Evolutionary conservation across 2,888 invertebrate genomes (phyloP), one percentile per base, ranked within the genome.

Genomic region (Chymomyza procnemis): DNA sequence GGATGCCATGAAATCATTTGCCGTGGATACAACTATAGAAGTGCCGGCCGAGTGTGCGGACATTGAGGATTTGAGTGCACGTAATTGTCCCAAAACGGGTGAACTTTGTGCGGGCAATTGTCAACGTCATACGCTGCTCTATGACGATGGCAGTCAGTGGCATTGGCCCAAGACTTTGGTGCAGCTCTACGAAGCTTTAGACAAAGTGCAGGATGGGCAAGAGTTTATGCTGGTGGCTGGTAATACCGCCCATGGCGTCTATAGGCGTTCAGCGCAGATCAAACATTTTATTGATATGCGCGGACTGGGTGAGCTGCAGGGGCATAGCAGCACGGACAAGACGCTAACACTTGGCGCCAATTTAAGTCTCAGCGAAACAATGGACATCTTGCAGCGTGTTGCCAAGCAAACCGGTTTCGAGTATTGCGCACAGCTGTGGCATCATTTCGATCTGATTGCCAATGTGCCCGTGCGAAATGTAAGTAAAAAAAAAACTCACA

Each of bases 1-100:
- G 58, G 96, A 96, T 85, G 94, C 96, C 3, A 95, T 96, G 89
- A 96, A 96, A 89, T 93, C 94, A 1, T 94, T 95, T 75, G 94
- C 95, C 0, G 91, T 88, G 1, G 94, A 95, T 78, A 93, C 93
- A 4, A 92, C 93, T 5, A 90, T 92, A 59, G 82, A 90, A 22
- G 74, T 90, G 19, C 88, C 86, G 0, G 54, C 89, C 0, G 90
- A 92, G 80, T 90, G 94, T 46, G 86, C 89, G 0, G 94, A 91
- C 61, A 91, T 91, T 61, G 90, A 91, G 65, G 91, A 91, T 71
- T 69, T 90, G 14, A 89, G 90, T 4, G 89, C 91, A 0, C 91
- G 93, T 69, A 75, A 72, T 2, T 92, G 92, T 54, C 90, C 90
- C 14, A 92, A 89, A 61, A 90, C 90, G 0, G 91, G 91, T 4